A percentile compares a stretch with the other conserved stretches of the same genome.
Conservation (phyloP, 2,113 vertebrate genomes). For the Myotis yumanensis region DNA sequence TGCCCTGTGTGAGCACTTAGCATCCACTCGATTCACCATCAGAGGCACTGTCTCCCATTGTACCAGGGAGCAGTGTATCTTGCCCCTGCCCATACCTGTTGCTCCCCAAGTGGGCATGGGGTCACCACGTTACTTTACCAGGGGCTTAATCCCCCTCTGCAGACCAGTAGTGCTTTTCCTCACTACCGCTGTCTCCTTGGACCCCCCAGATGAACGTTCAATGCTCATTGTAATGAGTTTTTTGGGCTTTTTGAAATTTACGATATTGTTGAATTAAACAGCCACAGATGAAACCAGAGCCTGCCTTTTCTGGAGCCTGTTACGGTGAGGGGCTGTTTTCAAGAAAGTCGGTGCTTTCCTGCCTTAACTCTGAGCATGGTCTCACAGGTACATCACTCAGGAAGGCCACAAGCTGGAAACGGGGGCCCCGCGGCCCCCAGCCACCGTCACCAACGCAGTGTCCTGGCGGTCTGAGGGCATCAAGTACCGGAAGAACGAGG, state of each 20-base stretch:
- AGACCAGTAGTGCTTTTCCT: background rate
- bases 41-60: background rate
- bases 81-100: background rate
- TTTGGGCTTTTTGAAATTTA: background rate
- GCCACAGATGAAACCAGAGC: background rate
- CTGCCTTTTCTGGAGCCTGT: background rate
- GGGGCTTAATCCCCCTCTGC: background rate
- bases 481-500: constrained; percentile 99
- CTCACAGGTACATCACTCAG: constrained; percentile 96
- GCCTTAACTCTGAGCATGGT: background rate
- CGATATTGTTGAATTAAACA: background rate
- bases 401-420: constrained; percentile 99
- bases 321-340: background rate
- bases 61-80: accelerated
- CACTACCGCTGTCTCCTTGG: background rate
- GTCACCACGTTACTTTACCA: background rate
- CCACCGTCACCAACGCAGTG: constrained; percentile 97
- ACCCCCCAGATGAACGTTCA: no score
- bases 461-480: constrained; percentile 99
- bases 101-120: accelerated
- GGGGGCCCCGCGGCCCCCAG: constrained; percentile 96
- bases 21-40: accelerated
- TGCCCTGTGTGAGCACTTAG: background rate
- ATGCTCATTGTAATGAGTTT: background rate
- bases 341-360: background rate